These are phyloP conservation scores for Spodoptera exigua DNA, from an alignment of 2,888 invertebrate species.

Conservation along the genomic window DNA sequence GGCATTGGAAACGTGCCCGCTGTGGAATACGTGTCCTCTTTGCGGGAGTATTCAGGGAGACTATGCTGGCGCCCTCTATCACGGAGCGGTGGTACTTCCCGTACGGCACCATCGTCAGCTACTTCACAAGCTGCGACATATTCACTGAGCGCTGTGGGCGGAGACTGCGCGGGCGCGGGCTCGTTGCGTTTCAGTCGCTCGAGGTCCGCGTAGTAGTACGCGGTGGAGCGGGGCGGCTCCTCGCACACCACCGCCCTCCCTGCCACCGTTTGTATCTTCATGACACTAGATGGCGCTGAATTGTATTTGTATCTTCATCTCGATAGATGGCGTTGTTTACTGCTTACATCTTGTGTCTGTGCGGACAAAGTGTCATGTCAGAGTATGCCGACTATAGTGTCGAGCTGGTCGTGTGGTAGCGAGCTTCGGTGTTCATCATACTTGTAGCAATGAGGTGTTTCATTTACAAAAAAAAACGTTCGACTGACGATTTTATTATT, in stretches of 20 bases:
- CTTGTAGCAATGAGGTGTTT: no score
- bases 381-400: neutral
- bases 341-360: conserved; percentile 16
- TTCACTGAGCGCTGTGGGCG: conserved; percentile 85
- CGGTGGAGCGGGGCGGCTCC: conserved; percentile 90
- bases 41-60: conserved; percentile 73
- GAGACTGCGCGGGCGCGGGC: conserved; percentile 47
- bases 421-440: no score
- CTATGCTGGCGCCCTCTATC: conserved; percentile 74
- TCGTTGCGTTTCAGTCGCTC: conserved; percentile 81
- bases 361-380: conserved; percentile 15
- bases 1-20: conserved; percentile 87
- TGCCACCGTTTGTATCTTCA: conserved; percentile 69
- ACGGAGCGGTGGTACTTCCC: conserved; percentile 77
- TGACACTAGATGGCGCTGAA: conserved; percentile 40
- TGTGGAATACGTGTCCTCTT: conserved; percentile 83
- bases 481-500: no score
- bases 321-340: no score
- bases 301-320: neutral
- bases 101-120: conserved; percentile 74
- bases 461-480: no score
- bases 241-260: conserved; percentile 78
- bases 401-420: no score
- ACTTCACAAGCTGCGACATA: conserved; percentile 78
- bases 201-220: conserved; percentile 89